phyloP scores from a whole-genome alignment of 2,797 vertebrate genomes.

The Setipinna tenuifilis region DNA sequence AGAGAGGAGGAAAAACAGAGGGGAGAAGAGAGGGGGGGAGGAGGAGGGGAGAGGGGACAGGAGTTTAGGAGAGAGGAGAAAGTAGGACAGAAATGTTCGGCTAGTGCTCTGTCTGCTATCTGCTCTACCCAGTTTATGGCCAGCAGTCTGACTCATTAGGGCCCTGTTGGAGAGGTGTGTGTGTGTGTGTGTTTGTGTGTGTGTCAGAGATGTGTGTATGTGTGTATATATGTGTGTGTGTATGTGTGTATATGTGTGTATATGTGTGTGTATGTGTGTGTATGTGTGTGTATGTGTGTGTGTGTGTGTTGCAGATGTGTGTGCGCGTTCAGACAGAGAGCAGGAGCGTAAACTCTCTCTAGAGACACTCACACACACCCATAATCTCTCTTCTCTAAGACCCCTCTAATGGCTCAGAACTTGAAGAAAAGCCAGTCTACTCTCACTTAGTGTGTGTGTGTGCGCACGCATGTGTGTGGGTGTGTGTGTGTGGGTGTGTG shows the following conservation, averaged over 20 bases:
- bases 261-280: neutral
- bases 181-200: too few relatives aligned
- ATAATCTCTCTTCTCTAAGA: neutral
- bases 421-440: too few relatives aligned
- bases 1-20: neutral
- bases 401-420: too few relatives aligned
- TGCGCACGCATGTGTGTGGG: neutral
- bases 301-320: neutral
- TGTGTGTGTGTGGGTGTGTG: neutral
- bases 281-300: neutral
- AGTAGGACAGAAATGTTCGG: too few relatives aligned
- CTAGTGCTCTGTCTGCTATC: too few relatives aligned
- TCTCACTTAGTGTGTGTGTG: neutral
- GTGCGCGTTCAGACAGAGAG: neutral
- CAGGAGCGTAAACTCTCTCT: too few relatives aligned
- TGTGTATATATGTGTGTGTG: too few relatives aligned
- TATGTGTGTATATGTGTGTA: too few relatives aligned
- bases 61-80: neutral
- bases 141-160: too few relatives aligned
- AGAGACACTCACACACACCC: neutral
- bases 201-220: too few relatives aligned
- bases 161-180: too few relatives aligned
- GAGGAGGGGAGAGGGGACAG: neutral
- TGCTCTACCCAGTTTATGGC: too few relatives aligned
- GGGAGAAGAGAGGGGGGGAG: neutral